Evolutionary conservation across 2,797 vertebrate species (phyloP), one percentile per base, ranked within the genome.

Genomic region (Crenichthys baileyi): DNA sequence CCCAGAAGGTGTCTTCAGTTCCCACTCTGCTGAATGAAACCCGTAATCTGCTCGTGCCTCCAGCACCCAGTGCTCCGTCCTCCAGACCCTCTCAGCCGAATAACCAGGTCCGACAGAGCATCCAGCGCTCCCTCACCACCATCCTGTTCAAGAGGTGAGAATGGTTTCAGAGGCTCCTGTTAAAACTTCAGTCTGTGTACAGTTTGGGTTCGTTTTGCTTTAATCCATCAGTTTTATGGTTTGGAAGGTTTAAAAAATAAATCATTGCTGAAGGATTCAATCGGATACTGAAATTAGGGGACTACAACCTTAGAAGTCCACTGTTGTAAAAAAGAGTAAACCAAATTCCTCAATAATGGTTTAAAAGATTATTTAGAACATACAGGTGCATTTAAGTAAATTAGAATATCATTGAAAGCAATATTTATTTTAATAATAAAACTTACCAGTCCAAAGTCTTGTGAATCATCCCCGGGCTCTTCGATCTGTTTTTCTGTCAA

Each of bases 121-220:
- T 99, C 88, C 96, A 98, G 63, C 96, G 97, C 26, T 97, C 97
- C 3, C 95, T 99, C 68, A 96, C 95, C 81, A 95, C 97, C 89
- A 97, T 98, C 90, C 91, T 99, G 61, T 95, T 95, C 92, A 98
- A 97, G 94, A 98, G 98, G 98, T 99, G 91, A 95, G 97, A 77
- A 56, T 11, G 24, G 11, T 29, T 50, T 56, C 6, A 70, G 13
- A 60, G 12, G 9, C 70, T 31, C 0, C 1, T 20, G 26, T 60
- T 4, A 51, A 78, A 72, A 6, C 31, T 4, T 31, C 26, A 26
- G 16, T 56, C 12, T 31, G 29, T 55, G 53, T 55, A 22, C 5
- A 55, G 20, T 29, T 18, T 53, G 50, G n/a, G 0, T 53, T 22
- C 13, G 41, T 12, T 63, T 16, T 53, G 20, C 7, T 51, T 51